Percentiles rank a stretch among this genome's conserved stretches.
These are phyloP conservation scores for Penaeus monodon DNA, from an alignment of 2,888 invertebrate species.

Conservation along the genomic window DNA sequence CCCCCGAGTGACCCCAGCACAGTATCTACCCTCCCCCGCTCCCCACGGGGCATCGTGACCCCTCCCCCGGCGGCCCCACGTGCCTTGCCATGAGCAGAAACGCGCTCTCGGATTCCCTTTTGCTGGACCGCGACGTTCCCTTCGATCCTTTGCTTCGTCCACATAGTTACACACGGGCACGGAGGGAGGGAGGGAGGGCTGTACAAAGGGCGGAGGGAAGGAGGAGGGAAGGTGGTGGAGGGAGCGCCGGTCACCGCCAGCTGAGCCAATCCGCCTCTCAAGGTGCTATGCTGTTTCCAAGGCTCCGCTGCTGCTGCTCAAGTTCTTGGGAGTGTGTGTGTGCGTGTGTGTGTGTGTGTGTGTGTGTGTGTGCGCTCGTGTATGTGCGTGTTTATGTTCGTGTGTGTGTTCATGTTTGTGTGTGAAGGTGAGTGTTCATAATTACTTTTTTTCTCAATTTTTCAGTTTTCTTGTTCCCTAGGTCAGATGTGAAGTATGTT, in stretches of 20 bases:
- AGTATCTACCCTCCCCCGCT: neutral
- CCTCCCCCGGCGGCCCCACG: too few species aligned
- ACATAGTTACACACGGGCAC: neutral
- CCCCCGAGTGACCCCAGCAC: neutral
- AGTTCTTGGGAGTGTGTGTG: neutral
- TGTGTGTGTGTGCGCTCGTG: neutral
- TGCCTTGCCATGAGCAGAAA: too few species aligned
- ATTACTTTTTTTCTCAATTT: neutral
- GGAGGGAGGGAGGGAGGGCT: neutral
- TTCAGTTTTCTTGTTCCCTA: too few species aligned
- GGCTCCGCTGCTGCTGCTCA: too few species aligned
- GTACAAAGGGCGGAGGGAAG: neutral
- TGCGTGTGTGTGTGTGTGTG: neutral
- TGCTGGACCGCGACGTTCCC: neutral
- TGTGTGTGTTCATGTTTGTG: too few species aligned
- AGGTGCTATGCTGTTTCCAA: too few species aligned
- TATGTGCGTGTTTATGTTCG: neutral
- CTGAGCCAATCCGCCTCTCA: too few species aligned
- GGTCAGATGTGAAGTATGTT: neutral
- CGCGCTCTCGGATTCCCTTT: too few species aligned
- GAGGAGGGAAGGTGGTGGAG: neutral
- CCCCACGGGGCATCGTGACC: neutral
- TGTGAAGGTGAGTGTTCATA: too few species aligned
- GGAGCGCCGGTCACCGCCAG: too few species aligned
- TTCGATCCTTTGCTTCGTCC: conserved; percentile 10